These are phyloP conservation scores for Halichoerus grypus DNA, from an alignment of 2,113 vertebrate species.

Conservation along the genomic window DNA sequence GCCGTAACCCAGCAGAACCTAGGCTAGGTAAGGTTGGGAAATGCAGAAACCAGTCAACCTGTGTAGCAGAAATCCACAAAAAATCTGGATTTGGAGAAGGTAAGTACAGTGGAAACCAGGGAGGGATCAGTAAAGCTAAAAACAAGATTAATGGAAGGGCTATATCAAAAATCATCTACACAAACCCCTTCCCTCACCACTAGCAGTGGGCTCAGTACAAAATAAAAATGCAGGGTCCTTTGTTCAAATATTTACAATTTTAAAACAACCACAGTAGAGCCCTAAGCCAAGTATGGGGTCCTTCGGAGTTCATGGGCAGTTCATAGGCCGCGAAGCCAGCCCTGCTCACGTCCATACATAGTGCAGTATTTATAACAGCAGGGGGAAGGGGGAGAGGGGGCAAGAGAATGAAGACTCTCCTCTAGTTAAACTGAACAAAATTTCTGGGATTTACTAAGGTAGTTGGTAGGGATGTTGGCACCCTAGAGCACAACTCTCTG, in stretches of 20 bases:
- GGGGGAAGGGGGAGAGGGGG: no score
- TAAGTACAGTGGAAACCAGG: neutral
- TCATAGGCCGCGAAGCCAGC: neutral
- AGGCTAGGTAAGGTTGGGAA: no score
- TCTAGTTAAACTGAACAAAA: neutral
- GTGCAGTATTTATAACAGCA: neutral
- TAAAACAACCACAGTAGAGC: neutral
- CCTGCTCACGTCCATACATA: neutral
- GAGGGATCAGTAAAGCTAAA: neutral
- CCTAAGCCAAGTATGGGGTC: neutral
- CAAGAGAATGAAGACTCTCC: neutral
- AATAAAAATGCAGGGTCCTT: neutral
- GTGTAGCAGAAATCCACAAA: neutral
- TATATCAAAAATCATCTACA: neutral
- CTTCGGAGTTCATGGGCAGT: neutral
- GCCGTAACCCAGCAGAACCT: neutral
- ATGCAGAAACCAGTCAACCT: neutral
- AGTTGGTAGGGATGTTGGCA: neutral
- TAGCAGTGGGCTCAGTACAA: neutral
- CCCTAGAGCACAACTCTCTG: neutral
- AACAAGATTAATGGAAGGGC: neutral
- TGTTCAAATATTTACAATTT: neutral
- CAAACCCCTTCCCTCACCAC: neutral
- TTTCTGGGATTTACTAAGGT: neutral
- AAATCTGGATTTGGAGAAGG: neutral